These are phyloP conservation scores for Drosophila nikananu DNA, from an alignment of 1,140 invertebrate species.

Conservation along the genomic window DNA sequence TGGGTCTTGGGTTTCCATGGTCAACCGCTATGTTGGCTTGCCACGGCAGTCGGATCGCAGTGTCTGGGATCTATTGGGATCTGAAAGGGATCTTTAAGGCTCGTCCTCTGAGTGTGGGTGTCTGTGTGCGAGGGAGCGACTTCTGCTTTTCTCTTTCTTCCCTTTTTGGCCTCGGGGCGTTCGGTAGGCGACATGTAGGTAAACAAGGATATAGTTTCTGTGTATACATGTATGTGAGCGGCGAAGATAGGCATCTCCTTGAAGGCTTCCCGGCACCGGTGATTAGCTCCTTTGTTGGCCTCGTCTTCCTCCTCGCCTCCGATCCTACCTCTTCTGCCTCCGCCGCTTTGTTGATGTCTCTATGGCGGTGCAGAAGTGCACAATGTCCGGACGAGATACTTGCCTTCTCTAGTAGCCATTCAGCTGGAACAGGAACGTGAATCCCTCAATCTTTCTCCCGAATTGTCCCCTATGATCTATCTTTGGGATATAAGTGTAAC, in stretches of 20 bases:
- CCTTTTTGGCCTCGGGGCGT: constrained; percentile 41
- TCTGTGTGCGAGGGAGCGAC: constrained; percentile 48
- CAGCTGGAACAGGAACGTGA: constrained; percentile 18
- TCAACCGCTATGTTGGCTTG: constrained; percentile 75
- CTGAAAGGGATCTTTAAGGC: constrained; percentile 15
- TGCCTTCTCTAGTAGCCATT: constrained; percentile 54
- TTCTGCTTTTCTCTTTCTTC: constrained; percentile 32
- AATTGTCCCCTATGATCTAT: constrained; percentile 42
- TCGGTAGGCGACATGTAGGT: constrained; percentile 59
- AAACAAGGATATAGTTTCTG: constrained; percentile 34
- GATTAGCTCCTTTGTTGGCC: constrained; percentile 47
- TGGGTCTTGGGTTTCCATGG: constrained; percentile 69
- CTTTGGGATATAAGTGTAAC: constrained; percentile 13
- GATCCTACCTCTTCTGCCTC: constrained; percentile 41
- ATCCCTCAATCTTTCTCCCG: constrained; percentile 37
- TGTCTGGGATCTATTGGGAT: constrained; percentile 18
- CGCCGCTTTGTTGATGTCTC: constrained; percentile 30
- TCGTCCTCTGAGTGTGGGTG: constrained; percentile 2
- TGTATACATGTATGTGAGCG: constrained; percentile 4
- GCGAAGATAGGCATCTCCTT: constrained; percentile 29
- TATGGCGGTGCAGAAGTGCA: constrained; percentile 33
- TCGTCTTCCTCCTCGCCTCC: constrained; percentile 30
- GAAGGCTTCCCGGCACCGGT: constrained; percentile 40
- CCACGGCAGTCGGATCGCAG: constrained; percentile 58
- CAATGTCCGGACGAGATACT: constrained; percentile 46